Conservation (phyloP, 2,113 vertebrate species). For the Steatornis caripensis region DNA sequence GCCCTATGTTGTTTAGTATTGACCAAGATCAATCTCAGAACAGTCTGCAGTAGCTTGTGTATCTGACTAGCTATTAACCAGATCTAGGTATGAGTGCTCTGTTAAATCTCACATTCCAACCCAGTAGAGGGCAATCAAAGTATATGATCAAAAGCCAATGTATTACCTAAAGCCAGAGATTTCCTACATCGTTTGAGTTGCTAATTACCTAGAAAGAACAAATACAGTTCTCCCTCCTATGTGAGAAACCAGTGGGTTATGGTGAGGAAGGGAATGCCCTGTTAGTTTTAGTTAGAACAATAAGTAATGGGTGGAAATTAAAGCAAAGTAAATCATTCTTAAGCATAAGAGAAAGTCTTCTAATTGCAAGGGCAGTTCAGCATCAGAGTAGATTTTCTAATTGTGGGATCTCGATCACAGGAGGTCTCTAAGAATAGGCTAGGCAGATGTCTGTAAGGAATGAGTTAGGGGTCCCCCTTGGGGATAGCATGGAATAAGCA, state of each 20-base stretch:
- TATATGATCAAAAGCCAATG: not conserved
- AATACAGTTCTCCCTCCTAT: not conserved
- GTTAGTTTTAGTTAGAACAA: not conserved
- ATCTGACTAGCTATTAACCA: not conserved
- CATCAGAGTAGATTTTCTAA: not conserved
- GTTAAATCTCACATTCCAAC: not conserved
- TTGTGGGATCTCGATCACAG: not conserved
- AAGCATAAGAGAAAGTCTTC: not conserved
- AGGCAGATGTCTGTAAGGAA: not conserved
- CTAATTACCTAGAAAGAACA: not conserved
- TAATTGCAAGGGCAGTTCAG: not conserved
- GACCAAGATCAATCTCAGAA: not conserved
- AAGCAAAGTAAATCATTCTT: not conserved
- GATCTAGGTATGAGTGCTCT: not conserved
- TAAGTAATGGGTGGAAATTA: not conserved
- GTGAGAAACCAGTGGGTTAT: not conserved
- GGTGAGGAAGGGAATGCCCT: not conserved
- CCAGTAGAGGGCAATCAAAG: conserved; percentile 44
- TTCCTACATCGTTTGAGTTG: not conserved
- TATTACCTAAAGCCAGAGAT: not conserved
- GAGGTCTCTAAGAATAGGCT: not conserved
- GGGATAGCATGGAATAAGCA: not conserved
- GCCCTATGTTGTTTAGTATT: not conserved
- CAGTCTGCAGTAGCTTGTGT: not conserved
- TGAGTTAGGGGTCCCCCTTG: not conserved